Evolutionary conservation across 2,113 vertebrate species (phyloP).

Genomic region (Cyprinodon brontotheroides): DNA sequence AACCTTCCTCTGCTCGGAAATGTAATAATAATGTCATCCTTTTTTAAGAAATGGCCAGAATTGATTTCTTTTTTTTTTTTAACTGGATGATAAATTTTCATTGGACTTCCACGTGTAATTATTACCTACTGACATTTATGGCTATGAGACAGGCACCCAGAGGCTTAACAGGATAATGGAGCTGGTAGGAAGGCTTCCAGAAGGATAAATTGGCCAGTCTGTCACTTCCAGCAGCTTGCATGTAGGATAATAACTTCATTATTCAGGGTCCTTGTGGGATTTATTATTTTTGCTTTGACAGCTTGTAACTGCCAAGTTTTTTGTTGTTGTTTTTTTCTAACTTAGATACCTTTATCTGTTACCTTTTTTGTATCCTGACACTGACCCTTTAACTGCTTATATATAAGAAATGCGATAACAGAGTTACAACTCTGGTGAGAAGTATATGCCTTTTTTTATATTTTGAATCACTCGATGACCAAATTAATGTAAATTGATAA

Average conservation of each 20-base stretch:
- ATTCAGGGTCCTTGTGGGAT: constrained; percentile 72
- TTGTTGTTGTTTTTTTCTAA: constrained; percentile 10
- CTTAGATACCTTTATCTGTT: constrained; percentile 7
- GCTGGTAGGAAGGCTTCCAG: constrained; percentile 75
- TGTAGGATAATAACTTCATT: constrained; percentile 83
- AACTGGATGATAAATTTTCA: constrained; percentile 58
- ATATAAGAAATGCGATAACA: background rate
- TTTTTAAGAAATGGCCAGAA: constrained; percentile 7
- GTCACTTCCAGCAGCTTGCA: constrained; percentile 81
- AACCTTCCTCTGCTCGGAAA: constrained; percentile 14
- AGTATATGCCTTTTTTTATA: background rate
- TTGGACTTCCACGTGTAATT: constrained; percentile 56
- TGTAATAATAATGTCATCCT: constrained; percentile 50
- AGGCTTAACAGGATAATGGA: constrained; percentile 80
- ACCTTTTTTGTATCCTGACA: constrained; percentile 24
- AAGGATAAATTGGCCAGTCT: constrained; percentile 81
- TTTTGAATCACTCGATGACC: background rate
- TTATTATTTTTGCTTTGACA: constrained; percentile 40
- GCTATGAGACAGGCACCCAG: constrained; percentile 52
- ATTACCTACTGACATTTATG: constrained; percentile 59
- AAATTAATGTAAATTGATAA: background rate
- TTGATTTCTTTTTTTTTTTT: constrained; percentile 54
- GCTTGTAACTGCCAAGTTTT: constrained; percentile 52
- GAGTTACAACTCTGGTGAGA: background rate
- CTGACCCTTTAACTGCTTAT: constrained; percentile 7